Base-by-base conservation (phyloP, 1,140 invertebrate species). In the Drosophila prosaltans region DNA sequence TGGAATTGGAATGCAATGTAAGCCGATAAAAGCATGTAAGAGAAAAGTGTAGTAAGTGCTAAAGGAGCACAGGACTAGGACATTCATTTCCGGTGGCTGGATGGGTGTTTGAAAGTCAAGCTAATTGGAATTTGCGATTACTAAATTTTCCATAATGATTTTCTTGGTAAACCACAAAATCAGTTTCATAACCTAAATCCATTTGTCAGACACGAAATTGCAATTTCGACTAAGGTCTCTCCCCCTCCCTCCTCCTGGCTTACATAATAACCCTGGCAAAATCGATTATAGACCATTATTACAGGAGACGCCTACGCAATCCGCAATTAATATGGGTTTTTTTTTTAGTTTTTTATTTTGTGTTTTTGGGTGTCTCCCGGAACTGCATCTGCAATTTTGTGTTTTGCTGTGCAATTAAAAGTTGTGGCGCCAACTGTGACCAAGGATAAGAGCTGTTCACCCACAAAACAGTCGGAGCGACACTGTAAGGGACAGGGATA, bases 211-310 rank as follows among this genome's bases (percentile, higher is more conserved):
- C 58, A 72, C 58, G 60, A 72, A 78, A 78, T 65, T 72, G 71
- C 74, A 88, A 85, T 82, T 85, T 79, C 69, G 68, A 72, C 39
- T 58, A 5, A 48, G 6, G 7, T 59, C 21, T 16, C 11, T 10
- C 16, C 21, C 57, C 16, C 32, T 39, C 3, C 10, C 1, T 24
- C 9, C 8, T 9, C 32, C 36, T 60, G 65, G 26, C 32, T 63
- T 65, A 68, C 78, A 75, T 85, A 82, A 85, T 79, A 74, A 63
- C 83, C 58, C 60, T 88, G 75, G 79, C 72, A 79, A 82, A 88
- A 85, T 85, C 82, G 82, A 85, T 85, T 85, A 86, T 83, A 86
- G 78, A 60, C 83, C 84, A 86, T 88, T 88, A 88, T 69, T 88
- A 88, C 69, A 67, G 43, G 65, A 76, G 79, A 82, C 79, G 72